Percentiles rank a stretch among this genome's conserved stretches.
Evolutionary conservation across 2,888 invertebrate genomes (phyloP).

Genomic region (Amphiduros pacificus): DNA sequence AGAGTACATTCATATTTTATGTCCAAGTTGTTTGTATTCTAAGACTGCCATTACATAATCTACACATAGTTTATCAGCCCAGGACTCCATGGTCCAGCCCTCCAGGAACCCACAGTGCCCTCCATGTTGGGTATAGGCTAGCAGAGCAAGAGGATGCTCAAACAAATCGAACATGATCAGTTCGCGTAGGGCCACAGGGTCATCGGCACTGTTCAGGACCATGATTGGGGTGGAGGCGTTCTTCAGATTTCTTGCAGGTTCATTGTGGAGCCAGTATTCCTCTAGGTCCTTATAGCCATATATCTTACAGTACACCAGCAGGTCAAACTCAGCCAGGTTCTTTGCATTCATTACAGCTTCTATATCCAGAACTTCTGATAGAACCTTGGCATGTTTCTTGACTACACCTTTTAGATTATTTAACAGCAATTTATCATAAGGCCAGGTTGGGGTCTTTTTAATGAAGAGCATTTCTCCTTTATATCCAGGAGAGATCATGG

Average conservation of each 20-base stretch:
- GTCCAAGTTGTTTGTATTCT: no score
- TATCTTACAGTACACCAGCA: constrained; percentile 41
- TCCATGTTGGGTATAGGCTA: constrained; percentile 46
- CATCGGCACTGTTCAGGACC: constrained; percentile 50
- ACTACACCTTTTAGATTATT: constrained; percentile 39
- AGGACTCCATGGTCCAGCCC: constrained; percentile 17
- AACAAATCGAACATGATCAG: constrained; percentile 48
- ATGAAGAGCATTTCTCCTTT: constrained; percentile 30
- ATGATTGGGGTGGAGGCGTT: constrained; percentile 52
- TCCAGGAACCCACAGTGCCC: constrained; percentile 56
- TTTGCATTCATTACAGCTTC: constrained; percentile 35
- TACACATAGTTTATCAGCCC: constrained; percentile 23
- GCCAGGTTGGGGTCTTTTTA: constrained; percentile 32
- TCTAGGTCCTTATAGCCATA: constrained; percentile 37
- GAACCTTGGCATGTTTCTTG: constrained; percentile 36
- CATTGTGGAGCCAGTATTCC: constrained; percentile 48
- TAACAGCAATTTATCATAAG: constrained; percentile 40
- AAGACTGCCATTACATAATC: constrained; percentile 17
- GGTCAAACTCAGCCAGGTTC: constrained; percentile 41
- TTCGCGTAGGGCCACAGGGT: constrained; percentile 40
- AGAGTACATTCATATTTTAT: no score
- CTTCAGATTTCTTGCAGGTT: constrained; percentile 52
- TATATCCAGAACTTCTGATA: constrained; percentile 39
- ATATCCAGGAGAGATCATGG: constrained; percentile 46
- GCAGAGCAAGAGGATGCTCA: constrained; percentile 46